phyloP scores from a whole-genome alignment of 2,888 invertebrate genomes.

The Drosophila mulleri region DNA sequence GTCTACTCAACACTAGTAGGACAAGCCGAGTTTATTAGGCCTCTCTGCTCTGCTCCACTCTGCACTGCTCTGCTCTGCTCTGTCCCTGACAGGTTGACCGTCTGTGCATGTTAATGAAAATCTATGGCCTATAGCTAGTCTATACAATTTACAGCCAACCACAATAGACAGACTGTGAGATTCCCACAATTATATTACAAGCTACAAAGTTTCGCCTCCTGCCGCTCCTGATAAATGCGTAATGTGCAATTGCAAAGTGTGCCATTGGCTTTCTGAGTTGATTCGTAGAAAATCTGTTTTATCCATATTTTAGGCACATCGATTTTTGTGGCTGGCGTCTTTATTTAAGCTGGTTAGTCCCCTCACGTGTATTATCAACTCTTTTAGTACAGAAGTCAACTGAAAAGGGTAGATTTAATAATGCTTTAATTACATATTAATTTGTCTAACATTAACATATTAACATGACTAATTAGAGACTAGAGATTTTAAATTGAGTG shows the following conservation, averaged over 20 bases:
- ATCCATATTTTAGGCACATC: conserved; percentile 53
- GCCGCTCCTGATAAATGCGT: conserved; percentile 24
- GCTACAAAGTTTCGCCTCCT: conserved; percentile 14
- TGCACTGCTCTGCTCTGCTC: conserved; percentile 1
- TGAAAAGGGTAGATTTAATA: not conserved
- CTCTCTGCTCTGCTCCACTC: conserved; percentile 5
- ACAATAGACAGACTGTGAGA: conserved; percentile 42
- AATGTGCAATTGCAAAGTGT: conserved; percentile 36
- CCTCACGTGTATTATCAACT: not conserved
- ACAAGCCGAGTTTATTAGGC: conserved; percentile 18
- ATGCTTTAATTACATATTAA: not conserved
- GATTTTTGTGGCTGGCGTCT: not conserved
- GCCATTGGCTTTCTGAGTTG: conserved; percentile 8
- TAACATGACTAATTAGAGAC: not conserved
- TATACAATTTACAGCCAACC: conserved; percentile 33
- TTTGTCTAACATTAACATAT: not conserved
- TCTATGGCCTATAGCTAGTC: conserved; percentile 11
- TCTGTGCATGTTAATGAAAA: conserved; percentile 57
- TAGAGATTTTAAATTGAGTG: not conserved
- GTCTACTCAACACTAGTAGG: conserved; percentile 7
- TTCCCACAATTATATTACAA: conserved; percentile 79
- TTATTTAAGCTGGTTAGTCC: not conserved
- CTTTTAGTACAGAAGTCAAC: not conserved
- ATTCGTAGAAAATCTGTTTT: conserved; percentile 34
- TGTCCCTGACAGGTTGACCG: conserved; percentile 42